These are phyloP conservation scores for Ferrisia virgata DNA, from an alignment of 2,888 invertebrate genomes.

Conservation along the genomic window DNA sequence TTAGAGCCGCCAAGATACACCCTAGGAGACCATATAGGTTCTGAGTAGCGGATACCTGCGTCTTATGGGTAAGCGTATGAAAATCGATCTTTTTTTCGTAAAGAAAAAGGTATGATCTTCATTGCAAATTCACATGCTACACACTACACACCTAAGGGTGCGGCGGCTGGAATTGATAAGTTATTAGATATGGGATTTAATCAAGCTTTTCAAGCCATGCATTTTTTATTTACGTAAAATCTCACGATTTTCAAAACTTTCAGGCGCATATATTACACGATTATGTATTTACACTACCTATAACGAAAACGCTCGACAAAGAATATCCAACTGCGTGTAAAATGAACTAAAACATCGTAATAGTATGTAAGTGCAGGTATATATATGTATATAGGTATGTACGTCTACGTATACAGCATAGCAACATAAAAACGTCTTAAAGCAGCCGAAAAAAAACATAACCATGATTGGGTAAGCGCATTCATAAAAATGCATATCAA, in stretches of 20 bases:
- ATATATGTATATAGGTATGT: neutral
- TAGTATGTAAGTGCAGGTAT: too few relatives aligned
- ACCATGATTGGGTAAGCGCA: neutral
- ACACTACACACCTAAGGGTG: neutral
- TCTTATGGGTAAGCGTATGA: neutral
- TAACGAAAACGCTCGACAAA: neutral
- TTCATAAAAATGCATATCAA: slow-evolving; percentile 19
- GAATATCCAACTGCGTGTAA: too few relatives aligned
- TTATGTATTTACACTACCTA: neutral
- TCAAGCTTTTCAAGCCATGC: neutral
- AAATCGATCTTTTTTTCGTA: neutral
- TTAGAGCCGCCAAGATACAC: neutral
- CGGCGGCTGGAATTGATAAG: neutral
- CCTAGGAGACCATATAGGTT: neutral
- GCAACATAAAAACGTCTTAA: neutral
- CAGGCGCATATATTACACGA: neutral
- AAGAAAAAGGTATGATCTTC: neutral
- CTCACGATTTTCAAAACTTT: neutral
- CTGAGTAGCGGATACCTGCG: too few relatives aligned
- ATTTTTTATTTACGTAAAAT: neutral
- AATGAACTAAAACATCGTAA: too few relatives aligned
- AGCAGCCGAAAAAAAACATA: neutral
- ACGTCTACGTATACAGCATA: neutral
- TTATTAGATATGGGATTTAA: neutral
- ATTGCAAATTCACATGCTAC: neutral